A percentile compares a stretch with the other conserved stretches of the same genome.
Conservation (phyloP, 2,797 vertebrate genomes). For the Lutjanus argentimaculatus region DNA sequence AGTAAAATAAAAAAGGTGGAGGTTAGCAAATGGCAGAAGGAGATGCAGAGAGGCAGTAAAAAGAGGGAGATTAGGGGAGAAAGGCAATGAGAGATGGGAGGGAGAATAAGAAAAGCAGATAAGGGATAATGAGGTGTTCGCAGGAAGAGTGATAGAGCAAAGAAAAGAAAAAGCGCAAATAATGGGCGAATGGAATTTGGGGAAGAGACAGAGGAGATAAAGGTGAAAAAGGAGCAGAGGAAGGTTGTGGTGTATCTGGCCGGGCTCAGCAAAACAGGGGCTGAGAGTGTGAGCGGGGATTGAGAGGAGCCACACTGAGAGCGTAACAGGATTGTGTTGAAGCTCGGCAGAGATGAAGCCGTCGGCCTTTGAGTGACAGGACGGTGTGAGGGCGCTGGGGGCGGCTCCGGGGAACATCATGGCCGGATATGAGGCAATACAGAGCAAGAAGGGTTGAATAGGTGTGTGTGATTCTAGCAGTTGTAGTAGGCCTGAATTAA, state of each 20-base stretch:
- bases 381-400: background rate
- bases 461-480: background rate
- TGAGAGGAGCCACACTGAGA: slow-evolving; percentile 29
- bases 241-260: slow-evolving; percentile 32
- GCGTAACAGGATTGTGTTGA: slow-evolving; percentile 39
- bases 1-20: slow-evolving; percentile 38
- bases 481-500: background rate
- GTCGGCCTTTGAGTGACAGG: slow-evolving; percentile 52
- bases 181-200: slow-evolving; percentile 63
- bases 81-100: slow-evolving; percentile 66
- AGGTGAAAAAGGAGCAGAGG: slow-evolving; percentile 54
- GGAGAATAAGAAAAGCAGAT: slow-evolving; percentile 71
- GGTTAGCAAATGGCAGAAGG: slow-evolving; percentile 54
- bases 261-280: slow-evolving; percentile 49
- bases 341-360: slow-evolving; percentile 42
- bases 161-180: slow-evolving; percentile 50
- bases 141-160: slow-evolving; percentile 57
- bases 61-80: slow-evolving; percentile 54
- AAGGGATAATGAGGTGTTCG: slow-evolving; percentile 79
- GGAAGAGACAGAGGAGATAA: slow-evolving; percentile 62
- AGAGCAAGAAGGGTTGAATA: background rate
- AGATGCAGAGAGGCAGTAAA: slow-evolving; percentile 57
- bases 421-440: slow-evolving; percentile 7
- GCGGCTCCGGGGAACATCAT: background rate
- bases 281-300: slow-evolving; percentile 26